Evolutionary conservation across 2,113 vertebrate species (phyloP).

Genomic region (Perccottus glenii): DNA sequence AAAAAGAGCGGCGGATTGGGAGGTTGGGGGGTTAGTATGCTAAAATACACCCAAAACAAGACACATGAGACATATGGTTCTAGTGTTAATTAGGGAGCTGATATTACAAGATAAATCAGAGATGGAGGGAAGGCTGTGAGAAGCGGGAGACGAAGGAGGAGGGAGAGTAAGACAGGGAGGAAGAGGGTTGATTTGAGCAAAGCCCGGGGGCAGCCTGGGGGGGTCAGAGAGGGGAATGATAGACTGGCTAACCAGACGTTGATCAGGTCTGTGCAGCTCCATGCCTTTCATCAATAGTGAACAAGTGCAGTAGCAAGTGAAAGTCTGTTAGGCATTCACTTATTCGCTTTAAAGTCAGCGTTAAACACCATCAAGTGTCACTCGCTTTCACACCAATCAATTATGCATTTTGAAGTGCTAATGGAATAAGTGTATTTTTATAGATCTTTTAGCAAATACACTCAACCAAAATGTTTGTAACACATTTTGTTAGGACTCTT

Average conservation of each 20-base stretch:
- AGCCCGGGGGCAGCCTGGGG: conserved; percentile 65
- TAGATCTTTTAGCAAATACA: conserved; percentile 18
- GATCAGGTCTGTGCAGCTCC: conserved; percentile 55
- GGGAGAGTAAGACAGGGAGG: conserved; percentile 41
- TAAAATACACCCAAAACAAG: conserved; percentile 71
- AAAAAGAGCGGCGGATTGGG: conserved; percentile 40
- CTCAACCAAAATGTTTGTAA: not conserved
- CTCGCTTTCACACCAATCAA: conserved; percentile 37
- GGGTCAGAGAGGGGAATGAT: conserved; percentile 67
- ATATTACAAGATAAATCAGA: conserved; percentile 79
- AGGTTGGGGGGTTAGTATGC: conserved; percentile 63
- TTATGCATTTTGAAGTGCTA: conserved; percentile 52
- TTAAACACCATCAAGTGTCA: conserved; percentile 51
- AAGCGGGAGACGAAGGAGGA: conserved; percentile 49
- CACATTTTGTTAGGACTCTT: not conserved
- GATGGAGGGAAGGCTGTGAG: conserved; percentile 62
- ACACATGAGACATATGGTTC: conserved; percentile 69
- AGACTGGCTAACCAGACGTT: conserved; percentile 67
- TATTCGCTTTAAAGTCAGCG: conserved; percentile 55
- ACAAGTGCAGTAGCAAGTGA: conserved; percentile 48
- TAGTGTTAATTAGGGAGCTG: conserved; percentile 76
- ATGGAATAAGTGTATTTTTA: conserved; percentile 16
- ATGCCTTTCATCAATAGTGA: conserved; percentile 62
- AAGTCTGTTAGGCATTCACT: conserved; percentile 44
- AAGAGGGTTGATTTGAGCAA: conserved; percentile 64